phyloP scores from a whole-genome alignment of 1,140 invertebrate species.

The Bilobella aurantiaca region DNA sequence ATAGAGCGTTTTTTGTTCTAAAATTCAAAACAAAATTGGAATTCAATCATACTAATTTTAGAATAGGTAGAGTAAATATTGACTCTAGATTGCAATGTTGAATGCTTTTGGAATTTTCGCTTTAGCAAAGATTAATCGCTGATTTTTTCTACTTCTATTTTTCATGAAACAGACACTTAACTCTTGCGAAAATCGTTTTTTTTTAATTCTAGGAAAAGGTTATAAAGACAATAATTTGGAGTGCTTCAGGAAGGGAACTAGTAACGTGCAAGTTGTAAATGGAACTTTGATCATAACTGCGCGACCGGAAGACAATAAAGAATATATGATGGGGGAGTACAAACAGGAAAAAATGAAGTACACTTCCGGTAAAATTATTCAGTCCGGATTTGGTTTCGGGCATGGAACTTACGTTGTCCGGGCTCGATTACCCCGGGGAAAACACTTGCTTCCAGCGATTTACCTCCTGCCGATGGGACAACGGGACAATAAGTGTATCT shows the following conservation, averaged over 20 bases:
- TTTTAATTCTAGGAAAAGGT: constrained; percentile 25
- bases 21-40: background rate
- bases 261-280: constrained; percentile 23
- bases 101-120: too few relatives aligned
- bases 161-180: background rate
- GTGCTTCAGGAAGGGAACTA: constrained; percentile 22
- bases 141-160: too few relatives aligned
- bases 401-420: constrained; percentile 30
- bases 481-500: constrained; percentile 24
- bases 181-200: background rate
- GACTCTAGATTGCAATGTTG: too few relatives aligned
- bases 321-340: constrained; percentile 9
- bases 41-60: too few relatives aligned
- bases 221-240: constrained; percentile 22
- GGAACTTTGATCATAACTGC: constrained; percentile 22
- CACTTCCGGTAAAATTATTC: constrained; percentile 23
- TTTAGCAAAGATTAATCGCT: too few relatives aligned
- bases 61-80: too few relatives aligned
- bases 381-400: constrained; percentile 7
- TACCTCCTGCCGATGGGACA: constrained; percentile 26
- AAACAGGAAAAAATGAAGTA: constrained; percentile 20
- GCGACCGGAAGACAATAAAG: constrained; percentile 9
- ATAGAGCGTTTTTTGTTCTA: too few relatives aligned
- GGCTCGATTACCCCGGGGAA: constrained; percentile 28
- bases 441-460: constrained; percentile 26